Percentiles rank a stretch among this genome's conserved stretches.
phyloP scores from a whole-genome alignment of 2,113 vertebrate genomes.

The Zeus faber region DNA sequence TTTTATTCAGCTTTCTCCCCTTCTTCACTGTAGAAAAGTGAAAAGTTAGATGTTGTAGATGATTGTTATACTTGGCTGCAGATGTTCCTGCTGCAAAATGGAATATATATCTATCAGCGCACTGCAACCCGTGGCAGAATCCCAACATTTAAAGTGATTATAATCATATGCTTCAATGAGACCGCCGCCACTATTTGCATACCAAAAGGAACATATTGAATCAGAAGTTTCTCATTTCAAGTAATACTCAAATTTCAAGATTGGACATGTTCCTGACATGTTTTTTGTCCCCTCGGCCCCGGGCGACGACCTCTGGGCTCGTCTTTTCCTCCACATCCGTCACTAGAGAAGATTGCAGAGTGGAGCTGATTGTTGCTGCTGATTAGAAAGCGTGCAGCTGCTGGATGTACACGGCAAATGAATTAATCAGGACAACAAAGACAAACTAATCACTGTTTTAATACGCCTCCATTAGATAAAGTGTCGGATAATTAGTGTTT shows the following conservation, averaged over 20 bases:
- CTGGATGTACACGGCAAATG: constrained; percentile 52
- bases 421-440: constrained; percentile 66
- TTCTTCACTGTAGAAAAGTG: too few species aligned
- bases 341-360: constrained; percentile 60
- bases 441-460: constrained; percentile 69
- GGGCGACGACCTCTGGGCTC: too few species aligned
- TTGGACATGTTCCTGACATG: background rate
- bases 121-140: too few species aligned
- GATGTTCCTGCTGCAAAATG: too few species aligned
- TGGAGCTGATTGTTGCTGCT: constrained; percentile 54
- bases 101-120: too few species aligned
- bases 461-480: constrained; percentile 59
- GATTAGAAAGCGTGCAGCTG: constrained; percentile 67
- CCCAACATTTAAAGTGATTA: background rate
- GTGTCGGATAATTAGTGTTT: constrained; percentile 59
- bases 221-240: background rate
- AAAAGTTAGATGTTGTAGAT: too few species aligned
- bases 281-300: background rate
- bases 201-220: background rate
- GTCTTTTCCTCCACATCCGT: constrained; percentile 46
- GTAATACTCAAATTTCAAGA: background rate
- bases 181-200: background rate
- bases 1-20: too few species aligned
- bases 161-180: background rate
- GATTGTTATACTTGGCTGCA: too few species aligned